Conservation (phyloP, 2,888 invertebrate species). For the Venustoraphidia nigricollis region DNA sequence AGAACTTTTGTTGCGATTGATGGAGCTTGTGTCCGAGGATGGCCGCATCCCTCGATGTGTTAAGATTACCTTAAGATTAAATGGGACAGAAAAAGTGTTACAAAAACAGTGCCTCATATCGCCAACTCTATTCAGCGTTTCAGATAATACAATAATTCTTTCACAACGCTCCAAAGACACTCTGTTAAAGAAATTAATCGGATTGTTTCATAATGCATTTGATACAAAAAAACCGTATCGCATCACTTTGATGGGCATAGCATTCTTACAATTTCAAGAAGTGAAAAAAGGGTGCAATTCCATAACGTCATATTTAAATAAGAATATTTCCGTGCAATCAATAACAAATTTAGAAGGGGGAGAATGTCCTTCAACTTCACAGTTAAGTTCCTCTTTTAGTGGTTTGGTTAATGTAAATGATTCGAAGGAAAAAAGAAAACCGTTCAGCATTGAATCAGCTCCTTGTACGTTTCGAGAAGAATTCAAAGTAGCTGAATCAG, state of each 20-base stretch:
- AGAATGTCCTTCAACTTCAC: too few relatives aligned
- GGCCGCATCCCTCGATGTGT: slow-evolving; percentile 63
- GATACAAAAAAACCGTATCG: slow-evolving; percentile 60
- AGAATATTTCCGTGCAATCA: slow-evolving; percentile 65
- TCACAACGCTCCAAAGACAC: slow-evolving; percentile 44
- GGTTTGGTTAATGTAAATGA: too few relatives aligned
- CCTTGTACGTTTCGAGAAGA: too few relatives aligned
- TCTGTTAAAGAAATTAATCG: slow-evolving; percentile 53
- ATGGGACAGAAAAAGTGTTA: slow-evolving; percentile 54
- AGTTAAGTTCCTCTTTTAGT: too few relatives aligned
- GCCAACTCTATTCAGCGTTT: slow-evolving; percentile 40
- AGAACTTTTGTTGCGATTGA: slow-evolving; percentile 49
- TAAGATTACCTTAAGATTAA: slow-evolving; percentile 53
- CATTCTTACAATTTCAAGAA: slow-evolving; percentile 68
- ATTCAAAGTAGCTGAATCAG: too few relatives aligned
- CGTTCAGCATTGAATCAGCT: too few relatives aligned
- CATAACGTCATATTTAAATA: slow-evolving; percentile 58
- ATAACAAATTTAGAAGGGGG: slow-evolving; percentile 44
- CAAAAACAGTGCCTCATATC: slow-evolving; percentile 60
- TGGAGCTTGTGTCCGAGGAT: slow-evolving; percentile 59
- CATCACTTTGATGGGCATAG: slow-evolving; percentile 63
- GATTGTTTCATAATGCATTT: slow-evolving; percentile 57
- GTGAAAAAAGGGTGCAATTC: slow-evolving; percentile 51
- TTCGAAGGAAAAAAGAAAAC: too few relatives aligned
- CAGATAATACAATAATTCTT: slow-evolving; percentile 19